Evolutionary conservation across 2,797 vertebrate genomes (phyloP).

Genomic region (Pteropus rufus): DNA sequence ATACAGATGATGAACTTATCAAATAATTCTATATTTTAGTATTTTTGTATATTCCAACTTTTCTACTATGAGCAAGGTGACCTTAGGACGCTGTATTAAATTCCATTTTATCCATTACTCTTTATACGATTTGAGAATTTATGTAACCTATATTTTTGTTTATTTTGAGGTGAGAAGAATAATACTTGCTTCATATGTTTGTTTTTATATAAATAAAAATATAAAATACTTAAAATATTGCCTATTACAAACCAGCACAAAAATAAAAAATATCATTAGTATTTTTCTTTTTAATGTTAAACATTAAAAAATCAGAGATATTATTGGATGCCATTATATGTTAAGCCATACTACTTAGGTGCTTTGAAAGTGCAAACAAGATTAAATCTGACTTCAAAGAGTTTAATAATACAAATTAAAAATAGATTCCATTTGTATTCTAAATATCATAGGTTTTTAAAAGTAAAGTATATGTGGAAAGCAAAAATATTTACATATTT

Average conservation of each 20-base stretch:
- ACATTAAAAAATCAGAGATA: background rate
- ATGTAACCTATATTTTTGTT: background rate
- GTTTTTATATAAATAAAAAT: background rate
- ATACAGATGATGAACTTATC: background rate
- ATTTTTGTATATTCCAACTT: background rate
- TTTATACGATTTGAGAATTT: background rate
- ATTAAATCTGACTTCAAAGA: background rate
- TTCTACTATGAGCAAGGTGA: background rate
- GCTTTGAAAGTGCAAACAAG: background rate
- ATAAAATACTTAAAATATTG: background rate
- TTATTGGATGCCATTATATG: accelerated
- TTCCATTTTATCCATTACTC: background rate
- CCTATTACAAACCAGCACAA: background rate
- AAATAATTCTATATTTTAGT: background rate
- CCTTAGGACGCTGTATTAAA: background rate
- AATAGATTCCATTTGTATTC: background rate
- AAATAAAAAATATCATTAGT: background rate
- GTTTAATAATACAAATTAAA: background rate
- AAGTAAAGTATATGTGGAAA: background rate
- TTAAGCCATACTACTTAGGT: background rate
- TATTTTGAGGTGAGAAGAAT: background rate
- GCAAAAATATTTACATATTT: background rate
- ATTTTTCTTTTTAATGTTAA: background rate
- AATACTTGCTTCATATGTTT: background rate
- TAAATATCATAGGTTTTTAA: background rate